phyloP scores from a whole-genome alignment of 2,888 invertebrate genomes.

The Tigriopus californicus region DNA sequence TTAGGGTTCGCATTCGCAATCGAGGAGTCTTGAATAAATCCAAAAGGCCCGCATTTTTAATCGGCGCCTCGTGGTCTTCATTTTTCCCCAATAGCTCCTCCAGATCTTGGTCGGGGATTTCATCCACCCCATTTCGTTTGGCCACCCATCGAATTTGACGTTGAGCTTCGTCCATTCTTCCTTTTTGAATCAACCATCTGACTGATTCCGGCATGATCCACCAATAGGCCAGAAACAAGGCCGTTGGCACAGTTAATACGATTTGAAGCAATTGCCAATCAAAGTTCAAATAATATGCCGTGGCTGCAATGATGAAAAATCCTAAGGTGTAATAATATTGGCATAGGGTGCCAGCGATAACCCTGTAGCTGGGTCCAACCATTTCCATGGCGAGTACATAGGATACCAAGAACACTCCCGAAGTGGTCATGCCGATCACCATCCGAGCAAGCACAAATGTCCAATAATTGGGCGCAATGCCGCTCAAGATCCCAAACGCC shows the following conservation, averaged over 20 bases:
- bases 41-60: slow-evolving; percentile 34
- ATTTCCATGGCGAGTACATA: slow-evolving; percentile 47
- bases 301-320: slow-evolving; percentile 42
- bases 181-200: slow-evolving; percentile 47
- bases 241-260: slow-evolving; percentile 45
- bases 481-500: slow-evolving; percentile 43
- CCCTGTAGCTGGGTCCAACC: slow-evolving; percentile 47
- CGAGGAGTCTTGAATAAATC: no score
- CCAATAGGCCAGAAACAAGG: slow-evolving; percentile 46
- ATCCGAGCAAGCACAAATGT: slow-evolving; percentile 44
- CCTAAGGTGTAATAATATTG: slow-evolving; percentile 56
- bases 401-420: slow-evolving; percentile 54
- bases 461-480: slow-evolving; percentile 45
- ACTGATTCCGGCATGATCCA: slow-evolving; percentile 56
- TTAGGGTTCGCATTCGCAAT: slow-evolving; percentile 23
- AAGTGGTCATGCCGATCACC: slow-evolving; percentile 50
- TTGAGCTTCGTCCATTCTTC: slow-evolving; percentile 41
- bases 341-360: slow-evolving; percentile 47
- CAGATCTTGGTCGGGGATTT: slow-evolving; percentile 35
- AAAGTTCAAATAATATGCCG: slow-evolving; percentile 43
- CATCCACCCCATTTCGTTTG: slow-evolving; percentile 39
- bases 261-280: slow-evolving; percentile 51
- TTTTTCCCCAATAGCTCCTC: slow-evolving; percentile 31
- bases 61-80: slow-evolving; percentile 26
- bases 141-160: slow-evolving; percentile 42